Base-by-base conservation (phyloP, 1,140 invertebrate species). In the Orchestia grillus region DNA sequence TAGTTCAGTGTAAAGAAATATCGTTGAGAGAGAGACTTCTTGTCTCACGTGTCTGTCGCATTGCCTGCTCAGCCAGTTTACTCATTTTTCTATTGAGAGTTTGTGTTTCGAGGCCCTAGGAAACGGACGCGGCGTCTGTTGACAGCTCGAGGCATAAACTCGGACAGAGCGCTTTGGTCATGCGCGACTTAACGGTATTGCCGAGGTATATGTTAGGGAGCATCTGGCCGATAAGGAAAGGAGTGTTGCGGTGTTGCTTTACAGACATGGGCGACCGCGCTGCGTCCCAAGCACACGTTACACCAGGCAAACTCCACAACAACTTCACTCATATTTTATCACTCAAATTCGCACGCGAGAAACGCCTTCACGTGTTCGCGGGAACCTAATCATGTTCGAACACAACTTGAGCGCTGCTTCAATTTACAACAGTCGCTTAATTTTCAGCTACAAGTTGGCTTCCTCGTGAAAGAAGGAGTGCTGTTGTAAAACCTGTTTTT, bases 271-370 rank as follows among this genome's bases (percentile, higher is more conserved):
- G 92, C 44, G 44, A 94, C 92, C 44, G 43, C 1, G 90, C 41
- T 28, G 8, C 41, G 87, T 41, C 43, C 44, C 92, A 16, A 44
- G 44, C 92, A 94, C 16, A 44, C 41, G 16, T 92, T 92, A 43
- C 88, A 19, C 6, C 43, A 6, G 4, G 36, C 92, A 94, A 94
- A 40, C 40, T 8, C 44, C 44, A 94, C 44, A 47, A 47, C 44
- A 91, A 94, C 43, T 94, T 94, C 36, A 40, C 92, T 94, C 41
- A 94, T 94, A 94, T 94, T 94, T 45, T 94, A 94, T 94, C 92
- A n/a, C 43, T 40, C 40, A 94, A 94, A 47, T 94, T 94, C 92
- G 44, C 92, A 94, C 92, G 92, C 44, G 44, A 94, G 92, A 47
- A 94, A 45, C 92, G 92, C 44, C 44, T 94, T 94, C 40, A 40